Evolutionary conservation across 2,888 invertebrate genomes (phyloP).

Genomic region (Pyrrhosoma nymphula): DNA sequence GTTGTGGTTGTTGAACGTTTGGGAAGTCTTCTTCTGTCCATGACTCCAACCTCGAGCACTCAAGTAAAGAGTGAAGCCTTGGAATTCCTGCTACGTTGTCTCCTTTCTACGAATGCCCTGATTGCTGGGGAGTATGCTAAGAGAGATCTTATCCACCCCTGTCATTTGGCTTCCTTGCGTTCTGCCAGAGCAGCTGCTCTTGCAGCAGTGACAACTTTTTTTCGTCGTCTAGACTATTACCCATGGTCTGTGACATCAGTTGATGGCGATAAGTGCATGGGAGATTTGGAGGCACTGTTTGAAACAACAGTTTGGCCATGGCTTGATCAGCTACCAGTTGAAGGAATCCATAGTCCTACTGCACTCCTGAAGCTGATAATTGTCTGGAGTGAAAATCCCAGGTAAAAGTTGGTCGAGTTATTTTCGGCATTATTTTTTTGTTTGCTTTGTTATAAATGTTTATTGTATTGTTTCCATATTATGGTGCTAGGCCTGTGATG

Average conservation of each 20-base stretch:
- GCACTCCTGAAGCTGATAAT: conserved; percentile 88
- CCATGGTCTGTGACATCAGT: conserved; percentile 80
- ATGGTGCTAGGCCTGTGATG: too few species aligned
- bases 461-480: too few species aligned
- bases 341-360: conserved; percentile 91
- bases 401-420: conserved; percentile 75
- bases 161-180: conserved; percentile 78
- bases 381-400: conserved; percentile 89
- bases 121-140: conserved; percentile 48
- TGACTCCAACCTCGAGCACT: neutral
- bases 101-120: conserved; percentile 8
- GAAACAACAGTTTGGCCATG: conserved; percentile 90
- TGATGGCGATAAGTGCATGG: conserved; percentile 71
- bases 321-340: conserved; percentile 86
- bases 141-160: conserved; percentile 19
- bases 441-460: too few species aligned
- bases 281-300: conserved; percentile 88
- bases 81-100: conserved; percentile 30
- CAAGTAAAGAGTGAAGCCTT: neutral
- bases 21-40: conserved; percentile 75
- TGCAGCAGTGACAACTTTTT: conserved; percentile 86
- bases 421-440: too few species aligned
- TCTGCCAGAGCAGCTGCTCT: conserved; percentile 84
- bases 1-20: conserved; percentile 90
- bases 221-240: conserved; percentile 89